A percentile compares a stretch with the other conserved stretches of the same genome.
Evolutionary conservation across 2,797 vertebrate genomes (phyloP).

Genomic region (Huso huso): DNA sequence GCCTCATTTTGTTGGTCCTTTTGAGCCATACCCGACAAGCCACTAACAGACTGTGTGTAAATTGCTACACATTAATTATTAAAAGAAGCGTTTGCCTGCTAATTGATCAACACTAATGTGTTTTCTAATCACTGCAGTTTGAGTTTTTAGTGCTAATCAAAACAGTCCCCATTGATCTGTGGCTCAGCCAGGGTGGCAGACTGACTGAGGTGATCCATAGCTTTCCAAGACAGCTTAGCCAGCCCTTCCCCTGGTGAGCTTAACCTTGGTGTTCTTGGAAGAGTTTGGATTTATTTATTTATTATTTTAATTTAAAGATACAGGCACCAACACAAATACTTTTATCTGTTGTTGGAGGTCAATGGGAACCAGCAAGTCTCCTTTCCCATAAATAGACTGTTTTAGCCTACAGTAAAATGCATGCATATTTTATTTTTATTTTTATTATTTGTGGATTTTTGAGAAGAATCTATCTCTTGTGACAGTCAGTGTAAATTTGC

Average conservation of each 20-base stretch:
- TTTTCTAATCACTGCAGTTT: constrained; percentile 99
- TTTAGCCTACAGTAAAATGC: no score
- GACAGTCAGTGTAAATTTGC: no score
- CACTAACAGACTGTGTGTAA: constrained; percentile 77
- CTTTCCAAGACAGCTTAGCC: neutral
- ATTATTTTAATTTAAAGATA: no score
- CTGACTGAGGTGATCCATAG: constrained; percentile 18
- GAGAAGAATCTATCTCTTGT: no score
- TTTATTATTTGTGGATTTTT: no score
- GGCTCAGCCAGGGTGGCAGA: constrained; percentile 50
- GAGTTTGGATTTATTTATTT: no score
- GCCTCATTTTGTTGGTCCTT: constrained; percentile 86
- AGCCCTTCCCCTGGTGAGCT: neutral
- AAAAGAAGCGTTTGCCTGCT: constrained; percentile 88
- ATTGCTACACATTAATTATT: constrained; percentile 94
- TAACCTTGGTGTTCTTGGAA: neutral
- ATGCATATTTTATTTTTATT: no score
- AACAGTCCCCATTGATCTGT: constrained; percentile 90
- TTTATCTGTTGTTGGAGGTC: no score
- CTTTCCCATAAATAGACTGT: no score
- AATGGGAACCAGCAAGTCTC: no score
- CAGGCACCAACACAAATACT: no score
- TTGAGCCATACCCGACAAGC: constrained; percentile 73
- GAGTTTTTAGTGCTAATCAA: constrained; percentile 95
- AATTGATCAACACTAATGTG: constrained; percentile 99